Base-by-base conservation (phyloP, 2,797 vertebrate species). In the Denticeps clupeoides region DNA sequence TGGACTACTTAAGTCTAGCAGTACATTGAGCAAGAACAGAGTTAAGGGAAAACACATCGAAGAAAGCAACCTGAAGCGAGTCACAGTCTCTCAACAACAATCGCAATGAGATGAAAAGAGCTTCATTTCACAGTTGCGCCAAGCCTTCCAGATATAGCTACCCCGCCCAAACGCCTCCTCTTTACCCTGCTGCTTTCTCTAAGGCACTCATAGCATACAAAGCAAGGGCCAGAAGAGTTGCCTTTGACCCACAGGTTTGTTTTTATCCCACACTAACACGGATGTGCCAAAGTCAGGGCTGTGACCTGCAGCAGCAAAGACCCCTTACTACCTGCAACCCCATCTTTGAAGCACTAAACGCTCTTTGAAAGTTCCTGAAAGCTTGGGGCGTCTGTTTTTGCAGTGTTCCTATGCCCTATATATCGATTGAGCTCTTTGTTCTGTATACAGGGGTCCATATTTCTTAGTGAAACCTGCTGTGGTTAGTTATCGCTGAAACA, bases 391-490 rank as follows among this genome's bases (percentile, higher is more conserved):
- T 77, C 78, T 83, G 84, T 82, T 83, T 86, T 81, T 82, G 80
- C 74, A 75, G 75, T 68, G 70, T 78, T 75, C 72, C 79, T 75
- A 69, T 73, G 71, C 75, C 77, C 73, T 62, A 51, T n/a, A 63
- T 83, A 86, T 86, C 72, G 81, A 86, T 82, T 64, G 45, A 64
- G 61, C 65, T 78, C 76, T 82, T 79, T 82, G 70, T 79, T 77
- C 78, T 77, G 69, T 53, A 72, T 74, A 82, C 73, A 69, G 70
- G 74, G 69, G 69, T 66, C 70, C 72, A 74, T 53, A 63, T 68
- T 78, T 70, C 71, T 72, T 77, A 22, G 46, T 51, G 43, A 41
- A 45, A 12, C 18, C 35, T 31, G 37, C 24, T 80, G 62, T 72
- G 60, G 70, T 57, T 67, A 53, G 64, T 72, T n/a, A n/a, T n/a